Conservation (phyloP, 2,888 invertebrate genomes). For the Chrysolina oricalcia region DNA sequence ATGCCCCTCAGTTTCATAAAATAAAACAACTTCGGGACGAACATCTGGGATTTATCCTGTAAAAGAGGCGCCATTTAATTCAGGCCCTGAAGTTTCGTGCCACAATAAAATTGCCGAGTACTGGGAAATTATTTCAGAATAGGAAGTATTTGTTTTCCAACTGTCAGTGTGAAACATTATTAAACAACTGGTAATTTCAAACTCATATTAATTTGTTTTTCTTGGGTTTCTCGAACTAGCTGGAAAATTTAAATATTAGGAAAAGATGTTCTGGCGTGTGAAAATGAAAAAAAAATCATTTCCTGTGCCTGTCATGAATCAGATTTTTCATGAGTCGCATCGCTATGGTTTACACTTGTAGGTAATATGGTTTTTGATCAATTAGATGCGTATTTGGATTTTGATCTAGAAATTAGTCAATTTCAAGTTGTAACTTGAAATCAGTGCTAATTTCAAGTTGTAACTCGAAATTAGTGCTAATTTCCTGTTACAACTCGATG, state of each 20-base stretch:
- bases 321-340: too few species aligned
- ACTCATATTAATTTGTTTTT: not conserved
- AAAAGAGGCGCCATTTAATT: not conserved
- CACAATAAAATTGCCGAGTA: not conserved
- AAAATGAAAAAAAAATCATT: not conserved
- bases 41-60: not conserved
- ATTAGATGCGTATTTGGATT: too few species aligned
- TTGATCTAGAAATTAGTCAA: too few species aligned
- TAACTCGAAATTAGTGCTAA: too few species aligned
- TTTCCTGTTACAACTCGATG: too few species aligned
- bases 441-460: too few species aligned
- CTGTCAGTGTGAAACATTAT: not conserved
- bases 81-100: not conserved
- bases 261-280: not conserved
- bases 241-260: conserved; percentile 1
- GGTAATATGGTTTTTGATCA: too few species aligned
- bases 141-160: not conserved
- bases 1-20: not conserved
- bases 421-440: too few species aligned
- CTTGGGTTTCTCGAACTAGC: not conserved
- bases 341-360: too few species aligned
- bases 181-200: not conserved
- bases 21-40: too few species aligned
- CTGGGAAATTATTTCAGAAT: not conserved
- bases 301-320: not conserved